Evolutionary conservation across 2,888 invertebrate genomes (phyloP).

Genomic region (Microctonus aethiopoides): DNA sequence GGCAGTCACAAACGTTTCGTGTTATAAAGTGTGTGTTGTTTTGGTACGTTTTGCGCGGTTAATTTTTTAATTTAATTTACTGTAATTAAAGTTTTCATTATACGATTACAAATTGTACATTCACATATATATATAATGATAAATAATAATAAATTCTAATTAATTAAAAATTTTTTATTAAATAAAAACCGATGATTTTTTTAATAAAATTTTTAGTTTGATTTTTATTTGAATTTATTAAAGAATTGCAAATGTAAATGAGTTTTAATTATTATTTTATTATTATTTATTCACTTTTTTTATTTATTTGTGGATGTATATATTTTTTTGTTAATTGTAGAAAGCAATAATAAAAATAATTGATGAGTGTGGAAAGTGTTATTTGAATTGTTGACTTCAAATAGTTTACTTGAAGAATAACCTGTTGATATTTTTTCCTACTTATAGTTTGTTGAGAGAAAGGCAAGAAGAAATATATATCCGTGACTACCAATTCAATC

Average conservation of each 20-base stretch:
- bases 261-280: neutral
- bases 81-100: too few relatives aligned
- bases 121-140: neutral
- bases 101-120: neutral
- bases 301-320: too few relatives aligned
- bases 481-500: conserved; percentile 1
- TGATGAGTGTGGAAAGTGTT: conserved; percentile 17
- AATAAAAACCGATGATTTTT: too few relatives aligned
- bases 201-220: too few relatives aligned
- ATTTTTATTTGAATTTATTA: too few relatives aligned
- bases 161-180: too few relatives aligned
- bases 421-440: conserved; percentile 23
- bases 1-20: conserved; percentile 35
- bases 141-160: too few relatives aligned
- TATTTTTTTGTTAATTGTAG: conserved; percentile 1
- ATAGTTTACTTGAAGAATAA: conserved; percentile 1
- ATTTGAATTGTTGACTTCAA: conserved; percentile 20
- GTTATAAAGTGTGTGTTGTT: neutral
- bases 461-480: conserved; percentile 2
- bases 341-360: neutral
- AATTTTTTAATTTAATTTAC: too few relatives aligned
- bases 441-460: conserved; percentile 4
- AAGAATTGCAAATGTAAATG: too few relatives aligned
- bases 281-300: neutral
- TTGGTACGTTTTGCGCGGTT: neutral